A percentile compares a stretch with the other conserved stretches of the same genome.
phyloP scores from a whole-genome alignment of 2,113 vertebrate genomes.

The Pygoscelis adeliae region DNA sequence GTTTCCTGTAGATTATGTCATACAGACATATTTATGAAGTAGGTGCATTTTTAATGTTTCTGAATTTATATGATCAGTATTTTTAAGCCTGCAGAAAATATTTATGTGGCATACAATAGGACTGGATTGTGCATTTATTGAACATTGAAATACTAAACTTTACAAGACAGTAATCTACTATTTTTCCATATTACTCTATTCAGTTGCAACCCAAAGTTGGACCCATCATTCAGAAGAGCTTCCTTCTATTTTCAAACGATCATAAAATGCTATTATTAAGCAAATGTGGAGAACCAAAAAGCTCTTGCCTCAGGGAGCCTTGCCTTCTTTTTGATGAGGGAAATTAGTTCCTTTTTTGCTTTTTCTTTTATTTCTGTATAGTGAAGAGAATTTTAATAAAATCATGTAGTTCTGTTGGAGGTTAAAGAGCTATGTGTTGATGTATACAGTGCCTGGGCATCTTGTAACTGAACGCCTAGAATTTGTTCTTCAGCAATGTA shows the following conservation, averaged over 20 bases:
- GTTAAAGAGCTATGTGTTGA: slow-evolving; percentile 30
- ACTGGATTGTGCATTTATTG: neutral
- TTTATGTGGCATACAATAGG: neutral
- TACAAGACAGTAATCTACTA: neutral
- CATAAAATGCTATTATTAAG: neutral
- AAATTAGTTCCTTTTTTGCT: neutral
- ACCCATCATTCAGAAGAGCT: neutral
- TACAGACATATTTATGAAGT: neutral
- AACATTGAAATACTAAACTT: neutral
- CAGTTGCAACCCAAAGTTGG: neutral
- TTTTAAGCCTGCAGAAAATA: neutral
- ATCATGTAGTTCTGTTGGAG: neutral
- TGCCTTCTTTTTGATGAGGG: neutral
- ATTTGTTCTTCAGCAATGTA: neutral
- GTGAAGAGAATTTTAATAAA: slow-evolving; percentile 32
- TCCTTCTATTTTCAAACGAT: neutral
- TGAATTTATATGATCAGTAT: neutral
- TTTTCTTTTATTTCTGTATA: neutral
- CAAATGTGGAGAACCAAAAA: neutral
- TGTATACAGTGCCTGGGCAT: neutral
- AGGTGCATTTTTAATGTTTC: neutral
- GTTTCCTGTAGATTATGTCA: neutral
- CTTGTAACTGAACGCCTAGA: neutral
- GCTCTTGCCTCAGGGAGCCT: neutral
- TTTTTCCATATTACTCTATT: neutral